phyloP scores from a whole-genome alignment of 2,113 vertebrate genomes.

The Cinclus cinclus region DNA sequence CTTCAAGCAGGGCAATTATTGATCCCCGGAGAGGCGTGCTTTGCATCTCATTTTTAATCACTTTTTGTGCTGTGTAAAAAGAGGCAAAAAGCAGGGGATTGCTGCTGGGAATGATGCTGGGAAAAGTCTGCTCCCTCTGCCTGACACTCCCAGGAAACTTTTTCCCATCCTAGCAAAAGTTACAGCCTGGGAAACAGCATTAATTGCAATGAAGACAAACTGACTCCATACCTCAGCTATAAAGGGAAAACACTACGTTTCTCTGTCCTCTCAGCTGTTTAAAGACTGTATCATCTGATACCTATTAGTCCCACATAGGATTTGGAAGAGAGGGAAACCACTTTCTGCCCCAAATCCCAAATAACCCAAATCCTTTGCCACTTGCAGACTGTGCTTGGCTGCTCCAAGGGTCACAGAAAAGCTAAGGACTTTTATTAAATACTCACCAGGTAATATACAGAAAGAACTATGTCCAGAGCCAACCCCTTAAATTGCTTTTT shows the following conservation, averaged over 20 bases:
- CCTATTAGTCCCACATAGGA: not conserved
- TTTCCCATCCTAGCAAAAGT: not conserved
- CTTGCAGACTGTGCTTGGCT: not conserved
- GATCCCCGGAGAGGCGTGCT: not conserved
- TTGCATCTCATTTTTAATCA: slow-evolving; percentile 40
- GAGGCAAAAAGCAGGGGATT: not conserved
- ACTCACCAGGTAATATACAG: not conserved
- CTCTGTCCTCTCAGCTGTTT: not conserved
- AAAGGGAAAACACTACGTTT: not conserved
- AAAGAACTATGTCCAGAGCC: not conserved
- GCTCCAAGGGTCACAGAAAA: not conserved
- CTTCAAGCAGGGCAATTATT: slow-evolving; percentile 10
- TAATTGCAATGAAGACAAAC: not conserved
- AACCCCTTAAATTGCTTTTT: not conserved
- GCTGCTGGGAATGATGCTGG: not conserved
- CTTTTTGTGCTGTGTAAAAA: not conserved
- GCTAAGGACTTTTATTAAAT: not conserved
- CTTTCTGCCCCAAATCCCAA: not conserved
- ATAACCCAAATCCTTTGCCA: not conserved
- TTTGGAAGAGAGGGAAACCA: not conserved
- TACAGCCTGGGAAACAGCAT: not conserved
- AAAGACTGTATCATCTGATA: not conserved
- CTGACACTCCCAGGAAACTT: not conserved
- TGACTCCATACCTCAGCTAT: not conserved
- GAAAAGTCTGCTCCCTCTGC: not conserved